Evolutionary conservation across 2,113 vertebrate genomes (phyloP), one percentile per base, ranked within the genome.

Genomic region (Sphyrna mokarran): DNA sequence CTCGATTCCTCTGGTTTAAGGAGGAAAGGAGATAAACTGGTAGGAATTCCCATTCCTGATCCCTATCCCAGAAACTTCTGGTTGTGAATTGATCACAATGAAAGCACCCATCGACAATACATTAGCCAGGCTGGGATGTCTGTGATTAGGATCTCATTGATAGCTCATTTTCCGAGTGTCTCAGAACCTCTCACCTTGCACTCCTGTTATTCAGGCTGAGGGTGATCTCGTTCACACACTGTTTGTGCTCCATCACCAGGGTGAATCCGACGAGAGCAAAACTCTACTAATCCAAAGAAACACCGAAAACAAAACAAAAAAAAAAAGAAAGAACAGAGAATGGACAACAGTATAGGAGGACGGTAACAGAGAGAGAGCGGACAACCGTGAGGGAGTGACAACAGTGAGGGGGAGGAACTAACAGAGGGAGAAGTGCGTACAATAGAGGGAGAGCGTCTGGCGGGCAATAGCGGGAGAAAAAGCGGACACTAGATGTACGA

Each of bases 171-270:
- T 43, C 6, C 10, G 29, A 76, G 72, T 14, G 26, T 58, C 14
- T 8, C 61, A 37, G 10, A 1, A 93, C 26, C 83, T 76, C 97
- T 97, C 96, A 99, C 99, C 99, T 99, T 96, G 98, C 98, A 37
- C 97, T 99, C 97, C 97, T 99, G 97, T 98, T 99, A 97, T 99
- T 99, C 96, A 99, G 98, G 96, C 99, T 99, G 95, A 99, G 97
- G 3, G 99, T 98, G 96, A 99, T 99, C 97, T 99, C 98, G 0
- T 99, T 99, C 96, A 99, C 99, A 0, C 99, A 99, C 96, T 98
- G 98, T 0, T 98, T 98, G 95, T 99, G 99, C 96, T 97, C 98
- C 99, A 99, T 99, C 96, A 99, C 99, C 95, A 98, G 97, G 97
- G 98, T 99, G 96, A 99, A 99, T 66, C 99, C 99, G n/a, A n/a